phyloP scores from a whole-genome alignment of 2,888 invertebrate species.

The Calliphora vomitoria region DNA sequence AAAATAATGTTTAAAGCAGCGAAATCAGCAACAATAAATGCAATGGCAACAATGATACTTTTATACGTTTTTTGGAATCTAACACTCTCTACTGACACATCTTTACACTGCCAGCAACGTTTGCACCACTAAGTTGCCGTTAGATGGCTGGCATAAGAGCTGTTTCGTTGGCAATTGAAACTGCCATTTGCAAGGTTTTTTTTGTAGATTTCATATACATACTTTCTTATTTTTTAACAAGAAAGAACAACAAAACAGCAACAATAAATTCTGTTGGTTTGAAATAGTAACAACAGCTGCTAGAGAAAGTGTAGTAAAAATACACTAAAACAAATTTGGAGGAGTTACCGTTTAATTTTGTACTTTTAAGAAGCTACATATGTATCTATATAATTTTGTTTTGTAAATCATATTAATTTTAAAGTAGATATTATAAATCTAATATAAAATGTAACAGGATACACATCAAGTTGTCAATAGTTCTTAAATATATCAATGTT shows the following conservation, averaged over 20 bases:
- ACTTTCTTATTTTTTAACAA: slow-evolving; percentile 7
- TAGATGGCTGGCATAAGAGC: neutral
- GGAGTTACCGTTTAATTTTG: too few species aligned
- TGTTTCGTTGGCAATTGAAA: slow-evolving; percentile 38
- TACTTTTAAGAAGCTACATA: too few species aligned
- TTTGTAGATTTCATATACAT: slow-evolving; percentile 24
- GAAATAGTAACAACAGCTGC: neutral
- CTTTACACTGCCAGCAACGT: neutral
- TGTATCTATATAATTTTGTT: too few species aligned
- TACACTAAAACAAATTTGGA: too few species aligned
- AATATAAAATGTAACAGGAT: too few species aligned
- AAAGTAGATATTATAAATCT: too few species aligned
- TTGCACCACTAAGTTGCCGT: neutral
- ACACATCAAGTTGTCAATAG: too few species aligned
- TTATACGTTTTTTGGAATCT: neutral
- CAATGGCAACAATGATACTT: neutral
- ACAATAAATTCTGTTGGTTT: neutral
- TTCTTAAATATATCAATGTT: too few species aligned
- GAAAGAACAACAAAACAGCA: neutral
- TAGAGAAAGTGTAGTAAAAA: too few species aligned
- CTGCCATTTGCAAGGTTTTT: slow-evolving; percentile 49
- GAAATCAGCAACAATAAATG: neutral
- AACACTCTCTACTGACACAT: slow-evolving; percentile 30
- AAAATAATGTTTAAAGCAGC: slow-evolving; percentile 25
- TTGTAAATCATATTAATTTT: too few species aligned